Evolutionary conservation across 2,797 vertebrate species (phyloP).

Genomic region (Diceros bicornis): DNA sequence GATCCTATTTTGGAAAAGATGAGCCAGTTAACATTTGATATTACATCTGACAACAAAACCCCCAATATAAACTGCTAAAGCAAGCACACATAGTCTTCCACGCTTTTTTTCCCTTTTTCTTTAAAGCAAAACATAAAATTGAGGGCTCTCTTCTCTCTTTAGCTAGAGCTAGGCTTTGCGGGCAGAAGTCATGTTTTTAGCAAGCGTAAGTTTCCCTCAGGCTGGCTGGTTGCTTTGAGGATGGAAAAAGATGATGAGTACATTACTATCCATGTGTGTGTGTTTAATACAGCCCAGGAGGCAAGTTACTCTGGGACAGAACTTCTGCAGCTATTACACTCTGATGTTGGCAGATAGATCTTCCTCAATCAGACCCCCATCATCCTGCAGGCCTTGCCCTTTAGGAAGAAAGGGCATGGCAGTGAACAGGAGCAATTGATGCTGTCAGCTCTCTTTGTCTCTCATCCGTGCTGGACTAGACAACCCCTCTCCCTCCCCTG

Average conservation of each 20-base stretch:
- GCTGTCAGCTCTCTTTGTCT: neutral
- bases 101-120: neutral
- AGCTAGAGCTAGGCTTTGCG: neutral
- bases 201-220: neutral
- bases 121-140: conserved; percentile 66
- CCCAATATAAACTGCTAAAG: conserved; percentile 13
- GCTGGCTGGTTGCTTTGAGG: neutral
- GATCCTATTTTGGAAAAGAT: neutral
- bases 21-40: neutral
- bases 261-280: neutral
- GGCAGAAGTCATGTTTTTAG: neutral
- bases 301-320: neutral
- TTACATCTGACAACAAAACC: neutral
- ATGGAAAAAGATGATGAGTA: neutral
- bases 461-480: neutral
- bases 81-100: neutral
- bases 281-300: neutral
- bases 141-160: neutral
- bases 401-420: neutral
- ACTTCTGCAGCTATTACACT: neutral
- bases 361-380: neutral
- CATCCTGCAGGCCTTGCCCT: neutral
- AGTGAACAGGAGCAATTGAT: neutral
- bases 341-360: neutral
- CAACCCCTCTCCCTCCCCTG: accelerated